Conservation (phyloP, 2,888 invertebrate genomes). For the Yponomeuta sedellus region DNA sequence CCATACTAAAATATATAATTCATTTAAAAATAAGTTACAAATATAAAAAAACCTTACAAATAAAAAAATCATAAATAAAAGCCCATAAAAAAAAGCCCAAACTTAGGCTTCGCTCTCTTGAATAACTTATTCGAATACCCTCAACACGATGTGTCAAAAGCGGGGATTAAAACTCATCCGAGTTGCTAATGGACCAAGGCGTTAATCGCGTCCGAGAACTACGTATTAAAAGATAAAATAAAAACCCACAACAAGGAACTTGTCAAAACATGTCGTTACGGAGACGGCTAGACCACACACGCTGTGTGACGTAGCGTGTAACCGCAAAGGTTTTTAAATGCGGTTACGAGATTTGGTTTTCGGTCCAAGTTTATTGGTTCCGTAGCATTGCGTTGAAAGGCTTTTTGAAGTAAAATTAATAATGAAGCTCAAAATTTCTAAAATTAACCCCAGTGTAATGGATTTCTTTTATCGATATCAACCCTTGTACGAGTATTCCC, state of each 20-base stretch:
- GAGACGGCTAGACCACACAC: slow-evolving; percentile 47
- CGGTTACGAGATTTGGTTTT: neutral
- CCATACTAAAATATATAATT: too few species aligned
- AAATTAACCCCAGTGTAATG: too few species aligned
- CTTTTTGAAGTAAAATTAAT: too few species aligned
- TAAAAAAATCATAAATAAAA: too few species aligned
- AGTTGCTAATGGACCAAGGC: slow-evolving; percentile 22
- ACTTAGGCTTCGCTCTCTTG: too few species aligned
- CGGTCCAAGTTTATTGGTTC: neutral
- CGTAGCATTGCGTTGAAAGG: neutral
- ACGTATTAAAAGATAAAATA: neutral
- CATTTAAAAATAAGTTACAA: too few species aligned
- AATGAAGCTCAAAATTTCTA: too few species aligned
- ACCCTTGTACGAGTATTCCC: too few species aligned
- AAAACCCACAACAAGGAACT: slow-evolving; percentile 12
- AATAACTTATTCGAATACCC: neutral
- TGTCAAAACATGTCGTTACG: slow-evolving; percentile 29
- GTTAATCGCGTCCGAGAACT: slow-evolving; percentile 28
- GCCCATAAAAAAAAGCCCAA: too few species aligned
- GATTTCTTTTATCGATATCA: too few species aligned
- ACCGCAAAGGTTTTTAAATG: slow-evolving; percentile 27
- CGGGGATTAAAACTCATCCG: slow-evolving; percentile 9
- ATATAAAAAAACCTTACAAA: too few species aligned
- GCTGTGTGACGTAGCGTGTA: slow-evolving; percentile 47
- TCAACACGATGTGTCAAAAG: neutral